Conservation (phyloP, 2,888 invertebrate species). For the Pseudococcus jackbeardsleyi region DNA sequence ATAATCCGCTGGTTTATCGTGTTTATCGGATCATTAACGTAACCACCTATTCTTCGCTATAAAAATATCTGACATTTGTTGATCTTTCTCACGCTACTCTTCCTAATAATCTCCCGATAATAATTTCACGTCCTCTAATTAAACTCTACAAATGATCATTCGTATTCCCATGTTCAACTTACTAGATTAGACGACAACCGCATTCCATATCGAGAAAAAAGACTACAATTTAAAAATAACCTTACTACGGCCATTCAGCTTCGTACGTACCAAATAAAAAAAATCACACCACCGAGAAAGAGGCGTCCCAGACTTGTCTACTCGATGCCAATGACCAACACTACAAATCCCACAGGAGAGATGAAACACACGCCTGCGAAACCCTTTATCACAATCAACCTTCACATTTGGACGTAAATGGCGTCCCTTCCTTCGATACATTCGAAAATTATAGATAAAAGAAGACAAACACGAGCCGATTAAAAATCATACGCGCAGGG, state of each 20-base stretch:
- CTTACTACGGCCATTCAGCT: not conserved
- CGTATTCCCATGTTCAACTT: not conserved
- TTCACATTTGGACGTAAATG: conserved; percentile 1
- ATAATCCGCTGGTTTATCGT: not conserved
- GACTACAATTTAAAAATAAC: not conserved
- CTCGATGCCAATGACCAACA: conserved; percentile 10
- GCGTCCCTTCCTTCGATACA: not conserved
- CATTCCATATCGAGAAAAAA: not conserved
- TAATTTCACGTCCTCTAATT: not conserved
- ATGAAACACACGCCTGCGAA: not conserved
- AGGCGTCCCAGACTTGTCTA: not conserved
- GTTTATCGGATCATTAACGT: not conserved
- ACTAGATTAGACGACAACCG: not conserved
- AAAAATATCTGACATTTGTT: conserved; percentile 3
- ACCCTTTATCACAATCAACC: not conserved
- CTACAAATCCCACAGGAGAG: not conserved
- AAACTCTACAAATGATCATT: not conserved
- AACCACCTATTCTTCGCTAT: not conserved
- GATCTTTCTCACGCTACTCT: not conserved
- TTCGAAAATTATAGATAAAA: not conserved
- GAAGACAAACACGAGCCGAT: not conserved
- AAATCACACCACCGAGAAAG: not conserved
- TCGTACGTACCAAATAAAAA: not conserved
- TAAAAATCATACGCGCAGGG: not conserved
- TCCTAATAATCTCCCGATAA: not conserved